phyloP scores from a whole-genome alignment of 1,140 invertebrate genomes.

The Pseudomyrmex gracilis region DNA sequence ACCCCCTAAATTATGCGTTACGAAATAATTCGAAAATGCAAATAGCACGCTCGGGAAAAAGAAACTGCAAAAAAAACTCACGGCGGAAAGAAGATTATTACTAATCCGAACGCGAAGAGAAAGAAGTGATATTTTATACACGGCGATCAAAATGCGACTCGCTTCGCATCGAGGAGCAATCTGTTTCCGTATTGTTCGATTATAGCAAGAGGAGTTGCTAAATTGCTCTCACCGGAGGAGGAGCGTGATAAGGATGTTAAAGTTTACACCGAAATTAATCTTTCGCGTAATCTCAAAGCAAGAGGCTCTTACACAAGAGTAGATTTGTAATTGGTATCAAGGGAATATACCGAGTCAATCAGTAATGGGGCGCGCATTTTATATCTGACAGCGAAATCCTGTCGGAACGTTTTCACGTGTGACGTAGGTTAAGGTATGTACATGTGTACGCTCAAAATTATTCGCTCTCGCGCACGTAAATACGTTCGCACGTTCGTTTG shows the following conservation, averaged over 20 bases:
- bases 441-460: not conserved
- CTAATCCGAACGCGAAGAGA: not conserved
- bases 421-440: slow-evolving; percentile 1
- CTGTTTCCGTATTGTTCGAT: slow-evolving; percentile 4
- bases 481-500: slow-evolving; percentile 22
- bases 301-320: not conserved
- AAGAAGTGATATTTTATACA: not conserved
- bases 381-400: not conserved
- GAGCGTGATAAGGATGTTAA: not conserved
- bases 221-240: not conserved
- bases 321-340: slow-evolving; percentile 22
- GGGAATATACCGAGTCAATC: not conserved
- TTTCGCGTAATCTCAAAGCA: not conserved
- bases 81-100: no score
- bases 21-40: not conserved
- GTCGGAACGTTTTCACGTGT: not conserved
- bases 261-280: not conserved
- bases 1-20: slow-evolving; percentile 12
- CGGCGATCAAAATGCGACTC: not conserved
- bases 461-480: not conserved
- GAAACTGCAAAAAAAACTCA: not conserved
- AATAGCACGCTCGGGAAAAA: not conserved
- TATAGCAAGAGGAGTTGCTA: not conserved
- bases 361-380: slow-evolving; percentile 15
- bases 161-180: not conserved